Evolutionary conservation across 2,797 vertebrate species (phyloP).

Genomic region (Parambassis ranga): DNA sequence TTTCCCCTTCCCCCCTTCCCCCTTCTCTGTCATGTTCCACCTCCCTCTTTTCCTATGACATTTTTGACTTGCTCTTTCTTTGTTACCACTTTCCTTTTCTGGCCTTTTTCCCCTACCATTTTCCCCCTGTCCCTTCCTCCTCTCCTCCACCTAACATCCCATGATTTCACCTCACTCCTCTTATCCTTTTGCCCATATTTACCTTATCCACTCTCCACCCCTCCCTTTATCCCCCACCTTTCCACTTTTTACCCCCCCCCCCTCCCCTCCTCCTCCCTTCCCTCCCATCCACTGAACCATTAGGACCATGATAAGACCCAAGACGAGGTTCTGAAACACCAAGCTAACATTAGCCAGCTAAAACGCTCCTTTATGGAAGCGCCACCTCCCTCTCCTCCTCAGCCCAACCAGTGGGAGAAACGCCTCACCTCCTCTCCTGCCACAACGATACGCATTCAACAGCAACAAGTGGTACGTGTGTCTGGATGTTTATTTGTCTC

Average conservation of each 20-base stretch:
- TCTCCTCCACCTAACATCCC: background rate
- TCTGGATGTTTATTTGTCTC: conserved; percentile 55
- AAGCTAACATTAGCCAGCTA: conserved; percentile 99
- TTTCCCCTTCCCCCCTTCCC: conserved; percentile 8
- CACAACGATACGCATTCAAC: conserved; percentile 88
- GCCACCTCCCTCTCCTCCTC: conserved; percentile 89
- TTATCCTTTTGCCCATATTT: background rate
- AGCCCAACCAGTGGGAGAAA: conserved; percentile 97
- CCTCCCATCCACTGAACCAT: conserved; percentile 26
- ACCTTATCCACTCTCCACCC: conserved; percentile 17
- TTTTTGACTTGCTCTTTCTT: background rate
- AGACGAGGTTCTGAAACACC: conserved; percentile 98
- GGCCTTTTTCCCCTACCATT: background rate
- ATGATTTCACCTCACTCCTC: background rate
- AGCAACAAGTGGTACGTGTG: conserved; percentile 94
- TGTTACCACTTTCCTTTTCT: background rate
- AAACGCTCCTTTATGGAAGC: conserved; percentile 99
- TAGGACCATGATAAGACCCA: conserved; percentile 99
- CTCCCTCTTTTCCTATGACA: background rate
- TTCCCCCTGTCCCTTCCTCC: too few species aligned
- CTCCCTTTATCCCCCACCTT: background rate
- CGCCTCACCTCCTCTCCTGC: conserved; percentile 95
- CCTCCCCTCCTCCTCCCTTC: background rate
- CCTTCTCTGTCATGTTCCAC: background rate
- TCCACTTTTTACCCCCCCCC: background rate